Conservation (phyloP, 2,888 invertebrate genomes). For the Sesamia inferens region DNA sequence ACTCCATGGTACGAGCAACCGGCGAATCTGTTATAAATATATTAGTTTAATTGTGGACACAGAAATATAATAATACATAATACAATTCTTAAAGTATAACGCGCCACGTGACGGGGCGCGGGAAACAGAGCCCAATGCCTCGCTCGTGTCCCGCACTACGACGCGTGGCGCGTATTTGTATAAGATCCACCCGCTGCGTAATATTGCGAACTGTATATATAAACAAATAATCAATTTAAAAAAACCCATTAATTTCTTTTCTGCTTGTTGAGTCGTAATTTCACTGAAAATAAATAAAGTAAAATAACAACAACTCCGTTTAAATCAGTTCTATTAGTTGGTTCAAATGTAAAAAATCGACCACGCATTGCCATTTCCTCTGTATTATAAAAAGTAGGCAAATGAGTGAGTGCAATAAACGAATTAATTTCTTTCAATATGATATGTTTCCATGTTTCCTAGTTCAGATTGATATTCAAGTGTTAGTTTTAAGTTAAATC, state of each 20-base stretch:
- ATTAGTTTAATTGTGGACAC: neutral
- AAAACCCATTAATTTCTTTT: neutral
- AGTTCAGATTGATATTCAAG: too few species aligned
- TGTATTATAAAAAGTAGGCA: neutral
- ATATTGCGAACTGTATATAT: neutral
- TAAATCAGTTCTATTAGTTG: neutral
- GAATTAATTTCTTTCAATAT: too few species aligned
- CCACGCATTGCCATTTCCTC: neutral
- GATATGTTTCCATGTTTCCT: neutral
- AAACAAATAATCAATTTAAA: neutral
- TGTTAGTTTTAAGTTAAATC: too few species aligned
- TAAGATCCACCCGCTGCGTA: neutral
- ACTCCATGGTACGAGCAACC: slow-evolving; percentile 58
- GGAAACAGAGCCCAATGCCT: neutral
- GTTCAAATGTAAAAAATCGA: neutral
- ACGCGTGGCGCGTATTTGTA: too few species aligned
- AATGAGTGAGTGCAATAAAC: neutral
- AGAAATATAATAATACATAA: neutral
- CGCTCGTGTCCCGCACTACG: neutral
- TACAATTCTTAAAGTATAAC: neutral
- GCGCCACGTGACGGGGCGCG: too few species aligned
- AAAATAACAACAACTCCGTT: neutral
- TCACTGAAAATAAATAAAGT: neutral
- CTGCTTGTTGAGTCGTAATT: neutral
- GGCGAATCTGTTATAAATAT: slow-evolving; percentile 28